Base-by-base conservation (phyloP, 64 coral and sea anemone species). In the Exaiptasia diaphana region DNA sequence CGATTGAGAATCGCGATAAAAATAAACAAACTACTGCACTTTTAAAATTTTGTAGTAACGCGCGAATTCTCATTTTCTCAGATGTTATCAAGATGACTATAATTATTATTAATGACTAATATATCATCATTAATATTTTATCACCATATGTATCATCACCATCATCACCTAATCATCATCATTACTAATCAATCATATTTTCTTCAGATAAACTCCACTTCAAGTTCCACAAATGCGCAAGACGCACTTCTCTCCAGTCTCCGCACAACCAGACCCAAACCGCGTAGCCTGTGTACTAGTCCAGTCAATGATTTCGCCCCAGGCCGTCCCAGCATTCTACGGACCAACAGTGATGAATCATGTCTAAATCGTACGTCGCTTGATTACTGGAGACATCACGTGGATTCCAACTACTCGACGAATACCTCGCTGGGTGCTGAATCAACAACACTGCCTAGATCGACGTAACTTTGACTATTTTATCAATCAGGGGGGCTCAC, bases 301-400 rank as follows among this genome's bases (percentile, higher is more conserved):
- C 26, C 90, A 24, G 63, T 53, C 23, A 33, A 53, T 2, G 39
- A 58, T 65, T 21, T 87, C 31, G 83, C 36, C 23, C 28, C 71
- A 38, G 62, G 43, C 26, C 62, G 21, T 27, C 9, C 35, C 25
- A 75, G 25, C 18, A 22, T 68, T 21, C 67, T 67, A 26, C 53
- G 78, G 15, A 41, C 57, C 24, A 69, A 64, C 36, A 87, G 64
- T 68, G 60, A 87, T 1, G 84, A 87, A 45, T 81, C 77, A 5
- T 75, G 59, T 22, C n/a, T 92, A 34, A 87, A 86, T 50, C 85
- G 90, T 69, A 67, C 83, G 4, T 70, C 76, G 17, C 20, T 86
- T 29, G 67, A 85, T 43, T 86, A 82, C 18, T 92, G 90, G 83
- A 70, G 83, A 73, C 83, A 68, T 67, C n/a, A 78, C 76, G 4